Base-by-base conservation (phyloP, 2,888 invertebrate genomes). In the Euphydryas editha region DNA sequence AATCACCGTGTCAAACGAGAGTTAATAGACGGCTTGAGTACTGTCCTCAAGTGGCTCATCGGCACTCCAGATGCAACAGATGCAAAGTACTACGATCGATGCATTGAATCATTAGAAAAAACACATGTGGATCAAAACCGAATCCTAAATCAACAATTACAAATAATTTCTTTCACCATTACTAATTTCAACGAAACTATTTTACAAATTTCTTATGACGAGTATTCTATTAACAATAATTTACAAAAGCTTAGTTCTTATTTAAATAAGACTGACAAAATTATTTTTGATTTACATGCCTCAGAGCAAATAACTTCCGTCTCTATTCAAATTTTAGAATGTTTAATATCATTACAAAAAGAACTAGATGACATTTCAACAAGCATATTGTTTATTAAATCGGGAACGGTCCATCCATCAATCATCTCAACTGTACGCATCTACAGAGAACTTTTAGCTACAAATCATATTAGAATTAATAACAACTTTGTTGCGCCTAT, bases 41-140 rank as follows among this genome's bases (percentile, higher is more conserved):
- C 77, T 78, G 0, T 39, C 77, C 75, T 46, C 1, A 39, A 39
- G 8, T 39, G 39, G 39, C 2, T 39, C 1, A 7, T 39, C 2
- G 39, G 39, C 2, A 39, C 39, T 39, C 10, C 11, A 2, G 4
- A 79, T 49, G 75, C 78, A 1, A 75, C 72, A 66, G 75, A 78
- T 55, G 75, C 78, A 0, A 69, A 75, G 66, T 62, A 64, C 3
- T 78, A 78, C 18, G 72, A 77, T 11, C 67, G 76, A 55, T 78
- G 77, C 57, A 78, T 79, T 6, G 65, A 78, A 47, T 54, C 49
- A 47, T 55, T 79, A 13, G 77, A 80, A 68, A 78, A 74, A 62
- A 72, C 59, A 6, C 73, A 78, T 73, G 7, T 75, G 6, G 69
- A 75, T 18, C 24, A 69, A 44, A 8, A 20, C 44, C 44, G 44